Percentiles rank a stretch among this genome's conserved stretches.
Conservation (phyloP, 2,113 vertebrate species). For the Oenanthe oenanthe region DNA sequence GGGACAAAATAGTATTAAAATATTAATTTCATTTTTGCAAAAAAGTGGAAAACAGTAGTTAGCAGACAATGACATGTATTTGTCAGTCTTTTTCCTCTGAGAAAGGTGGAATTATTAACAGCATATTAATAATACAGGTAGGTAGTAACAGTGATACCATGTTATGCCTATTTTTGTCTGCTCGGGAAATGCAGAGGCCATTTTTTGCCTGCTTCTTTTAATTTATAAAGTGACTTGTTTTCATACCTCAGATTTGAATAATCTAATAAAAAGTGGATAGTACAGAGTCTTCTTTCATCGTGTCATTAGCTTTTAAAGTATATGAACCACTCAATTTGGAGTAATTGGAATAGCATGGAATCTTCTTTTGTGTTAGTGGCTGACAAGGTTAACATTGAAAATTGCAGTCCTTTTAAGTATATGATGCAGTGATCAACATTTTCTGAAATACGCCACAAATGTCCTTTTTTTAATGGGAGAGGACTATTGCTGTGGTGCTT, state of each 20-base stretch:
- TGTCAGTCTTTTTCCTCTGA: not conserved
- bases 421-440: not conserved
- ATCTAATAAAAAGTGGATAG: not conserved
- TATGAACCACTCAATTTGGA: not conserved
- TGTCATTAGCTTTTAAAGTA: not conserved
- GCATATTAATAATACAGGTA: not conserved
- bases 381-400: not conserved
- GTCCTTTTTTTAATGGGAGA: not conserved
- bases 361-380: not conserved
- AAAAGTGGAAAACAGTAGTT: not conserved
- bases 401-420: not conserved
- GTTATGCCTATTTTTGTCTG: not conserved
- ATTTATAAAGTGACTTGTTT: not conserved
- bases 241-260: not conserved
- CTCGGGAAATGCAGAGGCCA: not conserved
- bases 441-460: not conserved
- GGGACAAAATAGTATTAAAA: not conserved
- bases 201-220: not conserved
- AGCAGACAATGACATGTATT: not conserved
- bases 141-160: not conserved
- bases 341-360: not conserved
- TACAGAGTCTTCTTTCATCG: not conserved
- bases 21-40: not conserved
- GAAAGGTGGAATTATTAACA: not conserved
- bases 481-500: not conserved